Percentiles rank a stretch among this genome's conserved stretches.
Conservation (phyloP, 1,140 invertebrate species). For the Neotoxoptera formosana region DNA sequence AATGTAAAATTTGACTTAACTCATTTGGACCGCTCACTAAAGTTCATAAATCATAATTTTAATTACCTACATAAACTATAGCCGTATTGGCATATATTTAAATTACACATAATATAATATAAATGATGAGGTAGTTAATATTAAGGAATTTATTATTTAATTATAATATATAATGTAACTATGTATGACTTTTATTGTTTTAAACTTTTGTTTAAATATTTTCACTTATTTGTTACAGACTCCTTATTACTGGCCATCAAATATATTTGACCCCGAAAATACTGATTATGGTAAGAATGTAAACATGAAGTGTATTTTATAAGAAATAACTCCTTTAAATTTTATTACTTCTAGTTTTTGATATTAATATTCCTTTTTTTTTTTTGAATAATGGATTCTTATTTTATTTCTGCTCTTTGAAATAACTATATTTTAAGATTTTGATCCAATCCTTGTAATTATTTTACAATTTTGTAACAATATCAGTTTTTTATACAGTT, state of each 20-base stretch:
- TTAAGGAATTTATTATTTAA: neutral
- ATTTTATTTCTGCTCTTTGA: no score
- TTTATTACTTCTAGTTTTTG: neutral
- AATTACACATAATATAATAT: neutral
- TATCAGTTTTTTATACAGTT: no score
- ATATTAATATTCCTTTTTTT: neutral
- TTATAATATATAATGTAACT: neutral
- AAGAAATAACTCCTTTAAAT: neutral
- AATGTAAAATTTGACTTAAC: neutral
- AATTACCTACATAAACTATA: neutral
- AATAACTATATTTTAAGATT: no score
- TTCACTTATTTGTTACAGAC: conserved; percentile 77
- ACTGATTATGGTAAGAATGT: conserved; percentile 90
- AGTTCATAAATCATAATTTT: neutral
- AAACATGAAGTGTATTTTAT: neutral
- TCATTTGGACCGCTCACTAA: neutral
- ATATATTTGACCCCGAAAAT: conserved; percentile 99
- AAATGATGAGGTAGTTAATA: neutral
- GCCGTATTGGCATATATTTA: neutral
- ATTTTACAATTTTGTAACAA: no score
- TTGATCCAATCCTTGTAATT: no score
- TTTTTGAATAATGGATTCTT: neutral
- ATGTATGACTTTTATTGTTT: neutral
- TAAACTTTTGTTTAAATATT: neutral
- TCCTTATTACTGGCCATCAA: conserved; percentile 99